Percentiles rank a stretch among this genome's conserved stretches.
Evolutionary conservation across 2,888 invertebrate genomes (phyloP).

Genomic region (Hypsopygia costalis): DNA sequence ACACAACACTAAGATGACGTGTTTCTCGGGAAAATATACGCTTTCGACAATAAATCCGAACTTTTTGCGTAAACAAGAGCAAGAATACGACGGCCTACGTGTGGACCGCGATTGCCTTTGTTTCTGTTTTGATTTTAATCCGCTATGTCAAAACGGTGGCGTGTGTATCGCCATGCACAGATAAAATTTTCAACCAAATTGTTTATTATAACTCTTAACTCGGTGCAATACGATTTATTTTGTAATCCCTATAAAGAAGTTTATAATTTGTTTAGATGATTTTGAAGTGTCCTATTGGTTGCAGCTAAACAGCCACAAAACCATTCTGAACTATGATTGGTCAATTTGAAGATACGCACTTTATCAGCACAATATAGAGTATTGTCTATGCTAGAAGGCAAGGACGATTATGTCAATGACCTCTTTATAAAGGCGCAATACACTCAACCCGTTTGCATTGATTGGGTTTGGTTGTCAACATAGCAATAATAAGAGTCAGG

Average conservation of each 20-base stretch:
- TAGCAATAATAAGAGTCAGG: too few relatives aligned
- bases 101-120: conserved; percentile 37
- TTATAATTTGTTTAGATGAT: conserved; percentile 18
- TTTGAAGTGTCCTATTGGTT: conserved; percentile 12
- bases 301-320: conserved; percentile 10
- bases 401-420: too few relatives aligned
- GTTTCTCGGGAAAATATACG: conserved; percentile 25
- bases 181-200: neutral
- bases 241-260: neutral
- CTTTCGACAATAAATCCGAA: conserved; percentile 26
- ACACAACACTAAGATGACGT: conserved; percentile 28
- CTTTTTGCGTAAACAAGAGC: conserved; percentile 24
- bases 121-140: conserved; percentile 38
- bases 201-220: neutral
- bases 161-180: conserved; percentile 25
- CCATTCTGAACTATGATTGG: conserved; percentile 32
- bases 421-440: too few relatives aligned
- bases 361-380: too few relatives aligned
- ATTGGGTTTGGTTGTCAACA: too few relatives aligned
- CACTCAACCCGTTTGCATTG: too few relatives aligned
- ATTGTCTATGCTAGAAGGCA: too few relatives aligned
- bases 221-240: neutral
- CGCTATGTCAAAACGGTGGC: conserved; percentile 29
- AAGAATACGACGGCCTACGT: conserved; percentile 24
- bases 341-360: conserved; percentile 27